Evolutionary conservation across 2,113 vertebrate species (phyloP).

Genomic region (Mobula hypostoma): DNA sequence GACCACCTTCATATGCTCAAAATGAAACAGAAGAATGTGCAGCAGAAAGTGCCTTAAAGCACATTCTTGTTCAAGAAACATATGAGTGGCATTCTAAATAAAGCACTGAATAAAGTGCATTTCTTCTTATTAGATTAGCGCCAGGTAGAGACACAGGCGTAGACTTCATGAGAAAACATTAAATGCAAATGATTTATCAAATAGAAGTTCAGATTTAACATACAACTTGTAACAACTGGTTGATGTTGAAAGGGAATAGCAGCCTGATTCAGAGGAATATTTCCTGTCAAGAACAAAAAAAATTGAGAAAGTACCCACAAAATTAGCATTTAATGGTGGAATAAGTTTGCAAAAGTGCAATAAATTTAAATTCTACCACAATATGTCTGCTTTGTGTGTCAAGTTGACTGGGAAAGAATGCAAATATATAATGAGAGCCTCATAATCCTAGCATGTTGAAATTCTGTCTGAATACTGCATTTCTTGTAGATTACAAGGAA

Average conservation of each 20-base stretch:
- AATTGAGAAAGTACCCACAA: background rate
- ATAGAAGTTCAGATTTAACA: background rate
- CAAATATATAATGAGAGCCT: too few species aligned
- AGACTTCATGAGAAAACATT: background rate
- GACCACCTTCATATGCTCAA: background rate
- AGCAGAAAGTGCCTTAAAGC: background rate
- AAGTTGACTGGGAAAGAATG: background rate
- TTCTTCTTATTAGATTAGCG: background rate
- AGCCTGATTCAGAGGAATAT: background rate
- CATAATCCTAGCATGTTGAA: background rate
- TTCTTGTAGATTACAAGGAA: background rate
- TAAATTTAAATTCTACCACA: background rate
- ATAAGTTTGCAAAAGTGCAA: background rate
- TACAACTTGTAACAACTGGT: background rate
- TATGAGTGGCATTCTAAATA: background rate
- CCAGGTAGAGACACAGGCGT: background rate
- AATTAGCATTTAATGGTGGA: background rate
- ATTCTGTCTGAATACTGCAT: background rate
- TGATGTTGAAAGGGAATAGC: background rate
- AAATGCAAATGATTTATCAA: background rate
- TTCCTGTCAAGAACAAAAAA: background rate
- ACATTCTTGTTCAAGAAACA: background rate
- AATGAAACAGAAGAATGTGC: background rate
- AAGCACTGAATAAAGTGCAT: background rate
- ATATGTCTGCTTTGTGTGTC: background rate